Evolutionary conservation across 2,113 vertebrate genomes (phyloP).

Genomic region (Procavia capensis): DNA sequence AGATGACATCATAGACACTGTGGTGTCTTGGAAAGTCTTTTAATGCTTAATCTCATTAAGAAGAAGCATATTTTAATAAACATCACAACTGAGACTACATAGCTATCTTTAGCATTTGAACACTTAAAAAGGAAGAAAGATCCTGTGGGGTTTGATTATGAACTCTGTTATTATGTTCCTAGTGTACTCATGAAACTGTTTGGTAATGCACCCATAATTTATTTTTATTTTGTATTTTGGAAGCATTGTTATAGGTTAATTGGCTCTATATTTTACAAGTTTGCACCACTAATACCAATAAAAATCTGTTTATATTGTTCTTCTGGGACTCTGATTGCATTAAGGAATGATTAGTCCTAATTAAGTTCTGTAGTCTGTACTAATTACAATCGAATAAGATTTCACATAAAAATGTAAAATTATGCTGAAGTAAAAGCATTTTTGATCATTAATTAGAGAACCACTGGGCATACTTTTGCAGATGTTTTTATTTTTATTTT

Average conservation of each 20-base stretch:
- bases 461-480: slow-evolving; percentile 74
- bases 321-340: slow-evolving; percentile 86
- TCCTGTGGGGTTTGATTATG: slow-evolving; percentile 54
- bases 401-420: slow-evolving; percentile 85
- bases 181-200: slow-evolving; percentile 63
- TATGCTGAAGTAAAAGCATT: slow-evolving; percentile 82
- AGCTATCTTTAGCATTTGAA: slow-evolving; percentile 23
- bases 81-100: not conserved
- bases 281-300: slow-evolving; percentile 82
- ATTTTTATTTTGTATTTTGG: slow-evolving; percentile 82
- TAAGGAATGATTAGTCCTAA: slow-evolving; percentile 87
- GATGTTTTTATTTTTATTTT: slow-evolving; percentile 67
- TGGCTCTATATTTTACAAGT: slow-evolving; percentile 80
- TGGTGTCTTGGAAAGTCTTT: slow-evolving; percentile 34
- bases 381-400: slow-evolving; percentile 88
- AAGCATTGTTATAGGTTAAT: slow-evolving; percentile 78
- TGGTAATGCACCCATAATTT: slow-evolving; percentile 70
- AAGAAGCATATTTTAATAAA: slow-evolving; percentile 33
- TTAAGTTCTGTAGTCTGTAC: slow-evolving; percentile 86
- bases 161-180: slow-evolving; percentile 68
- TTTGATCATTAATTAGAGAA: slow-evolving; percentile 87
- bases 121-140: slow-evolving; percentile 42
- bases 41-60: slow-evolving; percentile 51
- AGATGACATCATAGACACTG: not conserved
- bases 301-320: slow-evolving; percentile 84